These are phyloP conservation scores for Folsomia candida DNA, from an alignment of 2,888 invertebrate species.

Conservation along the genomic window DNA sequence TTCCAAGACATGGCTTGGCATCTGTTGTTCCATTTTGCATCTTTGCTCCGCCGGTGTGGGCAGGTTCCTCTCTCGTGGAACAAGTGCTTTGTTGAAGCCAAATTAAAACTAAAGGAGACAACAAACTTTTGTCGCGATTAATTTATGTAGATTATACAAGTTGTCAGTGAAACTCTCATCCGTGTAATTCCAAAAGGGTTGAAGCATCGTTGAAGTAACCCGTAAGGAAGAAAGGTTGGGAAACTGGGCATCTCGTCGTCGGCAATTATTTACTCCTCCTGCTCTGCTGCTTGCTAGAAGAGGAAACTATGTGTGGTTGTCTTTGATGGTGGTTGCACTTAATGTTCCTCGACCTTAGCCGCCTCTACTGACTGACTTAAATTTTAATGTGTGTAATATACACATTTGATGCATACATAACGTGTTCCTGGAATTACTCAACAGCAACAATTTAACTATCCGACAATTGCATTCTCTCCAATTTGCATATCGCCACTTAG, in stretches of 20 bases:
- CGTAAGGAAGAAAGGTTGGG: not conserved
- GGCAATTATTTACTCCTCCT: not conserved
- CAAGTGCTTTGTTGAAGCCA: conserved; percentile 13
- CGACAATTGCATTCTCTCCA: not conserved
- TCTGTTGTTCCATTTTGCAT: conserved; percentile 12
- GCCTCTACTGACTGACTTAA: not conserved
- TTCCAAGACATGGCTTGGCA: conserved; percentile 1
- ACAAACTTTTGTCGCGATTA: conserved; percentile 13
- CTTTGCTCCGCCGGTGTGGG: not conserved
- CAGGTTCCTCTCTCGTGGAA: conserved; percentile 3
- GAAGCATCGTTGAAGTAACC: not conserved
- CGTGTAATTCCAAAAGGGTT: not conserved
- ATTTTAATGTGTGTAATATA: not conserved
- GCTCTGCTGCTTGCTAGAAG: too few relatives aligned
- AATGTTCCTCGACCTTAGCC: not conserved
- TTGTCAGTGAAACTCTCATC: conserved; percentile 17
- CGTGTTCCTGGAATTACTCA: not conserved
- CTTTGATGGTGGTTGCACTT: not conserved
- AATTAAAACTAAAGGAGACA: not conserved
- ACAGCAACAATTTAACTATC: not conserved
- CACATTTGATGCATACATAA: conserved; percentile 4
- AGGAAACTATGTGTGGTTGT: not conserved
- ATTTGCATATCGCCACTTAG: not conserved
- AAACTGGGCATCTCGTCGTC: not conserved
- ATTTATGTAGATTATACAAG: conserved; percentile 21